Conservation (phyloP, 2,797 vertebrate species). For the Halcyon leucocephala region DNA sequence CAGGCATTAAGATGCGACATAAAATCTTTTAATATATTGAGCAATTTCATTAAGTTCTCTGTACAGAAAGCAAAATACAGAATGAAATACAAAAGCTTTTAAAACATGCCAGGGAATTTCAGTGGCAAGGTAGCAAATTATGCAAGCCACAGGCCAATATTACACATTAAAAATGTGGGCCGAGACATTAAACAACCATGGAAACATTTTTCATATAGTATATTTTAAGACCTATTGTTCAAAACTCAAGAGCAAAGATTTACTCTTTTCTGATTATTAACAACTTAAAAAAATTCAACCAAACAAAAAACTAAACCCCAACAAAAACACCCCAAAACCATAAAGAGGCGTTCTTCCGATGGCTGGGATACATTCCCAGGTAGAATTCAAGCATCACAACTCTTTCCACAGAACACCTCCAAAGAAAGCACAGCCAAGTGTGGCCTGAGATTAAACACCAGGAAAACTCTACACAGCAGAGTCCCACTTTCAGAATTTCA, state of each 20-base stretch:
- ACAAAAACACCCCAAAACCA: not conserved
- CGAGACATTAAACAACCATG: not conserved
- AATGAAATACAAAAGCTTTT: constrained; percentile 36
- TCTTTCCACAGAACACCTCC: not conserved
- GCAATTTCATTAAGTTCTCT: constrained; percentile 46
- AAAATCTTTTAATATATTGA: constrained; percentile 55
- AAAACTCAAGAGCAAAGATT: not conserved
- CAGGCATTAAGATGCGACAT: not conserved
- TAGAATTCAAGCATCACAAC: not conserved
- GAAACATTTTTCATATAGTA: not conserved
- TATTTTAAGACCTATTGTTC: not conserved
- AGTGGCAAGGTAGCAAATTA: constrained; percentile 15
- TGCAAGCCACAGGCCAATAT: not conserved
- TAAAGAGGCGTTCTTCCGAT: not conserved
- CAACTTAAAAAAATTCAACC: not conserved
- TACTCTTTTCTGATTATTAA: constrained; percentile 11
- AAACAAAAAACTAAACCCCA: not conserved
- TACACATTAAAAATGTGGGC: not conserved
- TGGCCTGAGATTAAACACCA: not conserved
- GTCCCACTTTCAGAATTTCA: not conserved
- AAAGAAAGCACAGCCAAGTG: not conserved
- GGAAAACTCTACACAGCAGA: not conserved
- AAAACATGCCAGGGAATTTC: not conserved
- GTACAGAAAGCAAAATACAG: constrained; percentile 23
- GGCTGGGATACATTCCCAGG: constrained; percentile 1